Evolutionary conservation across 2,113 vertebrate species (phyloP).

Genomic region (Nettapus auritus): DNA sequence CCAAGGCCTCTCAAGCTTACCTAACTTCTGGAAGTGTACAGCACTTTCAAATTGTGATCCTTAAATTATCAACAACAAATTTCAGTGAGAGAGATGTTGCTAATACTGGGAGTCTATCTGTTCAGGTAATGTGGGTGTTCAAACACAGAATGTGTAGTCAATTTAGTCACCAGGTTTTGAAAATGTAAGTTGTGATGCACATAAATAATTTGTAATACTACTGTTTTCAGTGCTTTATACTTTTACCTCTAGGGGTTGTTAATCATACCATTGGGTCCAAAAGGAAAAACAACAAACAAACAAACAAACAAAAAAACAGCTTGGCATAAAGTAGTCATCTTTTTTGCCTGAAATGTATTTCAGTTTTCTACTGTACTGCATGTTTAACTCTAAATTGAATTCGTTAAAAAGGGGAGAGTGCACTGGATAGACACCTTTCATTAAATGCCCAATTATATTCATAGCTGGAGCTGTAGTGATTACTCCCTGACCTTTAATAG

Average conservation of each 20-base stretch:
- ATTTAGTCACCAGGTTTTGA: not conserved
- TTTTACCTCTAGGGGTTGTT: not conserved
- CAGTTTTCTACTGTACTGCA: not conserved
- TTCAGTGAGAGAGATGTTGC: not conserved
- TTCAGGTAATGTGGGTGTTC: not conserved
- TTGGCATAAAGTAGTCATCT: not conserved
- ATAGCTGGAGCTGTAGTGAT: not conserved
- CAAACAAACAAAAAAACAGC: not conserved
- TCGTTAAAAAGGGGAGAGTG: not conserved
- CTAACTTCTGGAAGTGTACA: not conserved
- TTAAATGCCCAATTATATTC: conserved; percentile 30
- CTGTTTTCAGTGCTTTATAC: not conserved
- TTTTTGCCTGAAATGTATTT: not conserved
- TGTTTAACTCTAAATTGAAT: conserved; percentile 8
- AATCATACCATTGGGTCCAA: not conserved
- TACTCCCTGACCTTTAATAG: not conserved
- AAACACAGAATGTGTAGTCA: not conserved
- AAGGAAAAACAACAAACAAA: not conserved
- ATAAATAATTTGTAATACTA: not conserved
- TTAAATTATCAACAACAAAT: not conserved
- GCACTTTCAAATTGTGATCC: not conserved
- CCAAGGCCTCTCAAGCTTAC: fast-evolving
- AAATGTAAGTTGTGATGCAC: not conserved
- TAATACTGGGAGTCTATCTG: not conserved
- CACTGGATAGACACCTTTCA: not conserved